Percentiles rank a stretch among this genome's conserved stretches.
Conservation (phyloP, 2,888 invertebrate species). For the Zele albiditarsus region DNA sequence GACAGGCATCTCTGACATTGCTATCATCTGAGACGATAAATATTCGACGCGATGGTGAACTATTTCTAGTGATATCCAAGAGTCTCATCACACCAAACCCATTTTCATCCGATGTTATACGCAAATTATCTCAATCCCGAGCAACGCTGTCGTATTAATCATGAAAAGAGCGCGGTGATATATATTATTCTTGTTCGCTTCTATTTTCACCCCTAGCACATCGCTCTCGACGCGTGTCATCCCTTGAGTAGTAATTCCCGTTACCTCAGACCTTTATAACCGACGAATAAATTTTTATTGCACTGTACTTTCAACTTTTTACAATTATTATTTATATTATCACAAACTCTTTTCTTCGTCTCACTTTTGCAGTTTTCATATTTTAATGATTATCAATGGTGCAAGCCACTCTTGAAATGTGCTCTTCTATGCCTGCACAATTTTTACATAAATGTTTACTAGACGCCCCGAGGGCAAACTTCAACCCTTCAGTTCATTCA, state of each 20-base stretch:
- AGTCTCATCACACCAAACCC: conserved; percentile 51
- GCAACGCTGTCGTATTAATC: conserved; percentile 61
- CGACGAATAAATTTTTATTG: too few relatives aligned
- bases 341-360: too few relatives aligned
- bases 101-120: conserved; percentile 57
- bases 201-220: not conserved
- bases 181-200: not conserved
- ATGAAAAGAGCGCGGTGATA: conserved; percentile 46
- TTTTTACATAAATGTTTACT: not conserved
- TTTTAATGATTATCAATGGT: not conserved
- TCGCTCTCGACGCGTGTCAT: too few relatives aligned
- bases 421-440: too few relatives aligned
- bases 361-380: too few relatives aligned
- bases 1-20: conserved; percentile 10
- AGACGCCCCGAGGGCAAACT: not conserved
- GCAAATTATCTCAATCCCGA: conserved; percentile 59
- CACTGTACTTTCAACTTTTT: too few relatives aligned
- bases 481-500: not conserved
- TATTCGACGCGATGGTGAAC: conserved; percentile 49
- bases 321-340: too few relatives aligned
- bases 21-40: conserved; percentile 45
- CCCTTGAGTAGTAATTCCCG: too few relatives aligned
- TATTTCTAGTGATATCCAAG: conserved; percentile 54
- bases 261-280: too few relatives aligned
- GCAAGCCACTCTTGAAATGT: not conserved